Evolutionary conservation across 2,797 vertebrate species (phyloP), one percentile per base, ranked within the genome.

Genomic region (Pseudochirops cupreus): DNA sequence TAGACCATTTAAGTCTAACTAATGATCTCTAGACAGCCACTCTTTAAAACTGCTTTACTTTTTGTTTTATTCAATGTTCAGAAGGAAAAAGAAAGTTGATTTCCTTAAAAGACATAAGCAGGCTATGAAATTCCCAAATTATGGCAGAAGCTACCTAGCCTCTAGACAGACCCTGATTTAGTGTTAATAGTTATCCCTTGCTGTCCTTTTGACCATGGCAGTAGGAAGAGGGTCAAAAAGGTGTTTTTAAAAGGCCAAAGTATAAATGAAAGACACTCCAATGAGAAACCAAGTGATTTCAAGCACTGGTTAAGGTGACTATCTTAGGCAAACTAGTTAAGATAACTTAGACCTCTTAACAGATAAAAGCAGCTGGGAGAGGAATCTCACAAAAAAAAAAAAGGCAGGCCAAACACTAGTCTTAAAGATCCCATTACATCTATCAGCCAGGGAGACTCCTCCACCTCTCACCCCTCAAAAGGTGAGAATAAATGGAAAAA

Each of bases 11-110:
- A 46, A 26, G 21, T 87, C 39, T 46, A 87, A 87, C 28, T 50
- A 87, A 10, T 82, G n/a, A 82, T 82, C 67, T 82, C 67, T 82
- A 46, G 67, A 82, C 7, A 57, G 56, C 26, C 28, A 26, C 2
- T 87, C n/a, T 82, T 82, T 39, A 39, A 39, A 74, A 39, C 57
- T 96, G 54, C 93, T 56, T 94, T 87, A 57, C 92, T 50, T 92
- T 89, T 93, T 92, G 95, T 95, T 94, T 93, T 39, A 96, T 90
- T 56, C 46, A 39, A 39, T 50, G 1, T 46, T 50, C 74, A 50
- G 74, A 95, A 55, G 16, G 29, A 39, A 21, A 24, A 82, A 67
- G 74, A 91, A 96, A 93, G 29, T 33, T 50, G 46, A 39, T 90
- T 95, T 95, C 91, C 74, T 62, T 90, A 21, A 54, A 91, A 33